Conservation (phyloP, 2,113 vertebrate species). For the Anser brachyrhynchus region DNA sequence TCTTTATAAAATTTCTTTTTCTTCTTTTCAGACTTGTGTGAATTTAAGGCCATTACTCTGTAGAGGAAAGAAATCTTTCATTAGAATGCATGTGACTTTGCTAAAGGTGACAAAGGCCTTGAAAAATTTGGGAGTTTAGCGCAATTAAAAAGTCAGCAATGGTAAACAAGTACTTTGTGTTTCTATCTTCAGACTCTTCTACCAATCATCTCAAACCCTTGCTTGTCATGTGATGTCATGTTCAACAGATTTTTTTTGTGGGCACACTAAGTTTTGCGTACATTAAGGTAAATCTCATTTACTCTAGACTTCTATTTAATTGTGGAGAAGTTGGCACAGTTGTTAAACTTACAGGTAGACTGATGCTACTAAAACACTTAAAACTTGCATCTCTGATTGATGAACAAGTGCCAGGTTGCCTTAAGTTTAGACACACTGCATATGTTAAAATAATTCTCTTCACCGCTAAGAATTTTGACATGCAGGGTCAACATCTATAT, state of each 20-base stretch:
- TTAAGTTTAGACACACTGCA: not conserved
- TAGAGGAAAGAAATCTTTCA: slow-evolving; percentile 30
- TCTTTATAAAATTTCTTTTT: slow-evolving; percentile 98
- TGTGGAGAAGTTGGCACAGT: not conserved
- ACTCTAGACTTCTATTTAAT: not conserved
- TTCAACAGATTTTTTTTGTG: not conserved
- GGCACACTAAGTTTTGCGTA: not conserved
- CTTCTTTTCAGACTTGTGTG: slow-evolving; percentile 95
- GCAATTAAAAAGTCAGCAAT: not conserved
- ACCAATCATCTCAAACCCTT: not conserved
- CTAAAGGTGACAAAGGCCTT: not conserved
- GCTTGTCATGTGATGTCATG: not conserved
- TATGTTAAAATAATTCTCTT: not conserved
- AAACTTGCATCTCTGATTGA: not conserved
- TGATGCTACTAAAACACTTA: not conserved
- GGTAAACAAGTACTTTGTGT: not conserved
- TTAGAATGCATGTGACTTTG: not conserved
- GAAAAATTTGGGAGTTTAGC: not conserved
- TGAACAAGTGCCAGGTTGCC: not conserved
- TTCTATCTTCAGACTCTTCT: not conserved
- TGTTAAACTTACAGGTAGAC: not conserved
- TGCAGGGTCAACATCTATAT: not conserved
- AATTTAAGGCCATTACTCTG: slow-evolving; percentile 89
- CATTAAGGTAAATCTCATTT: not conserved
- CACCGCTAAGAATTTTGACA: not conserved